phyloP scores from a whole-genome alignment of 2,888 invertebrate species.

The Drosophila paranaensis region DNA sequence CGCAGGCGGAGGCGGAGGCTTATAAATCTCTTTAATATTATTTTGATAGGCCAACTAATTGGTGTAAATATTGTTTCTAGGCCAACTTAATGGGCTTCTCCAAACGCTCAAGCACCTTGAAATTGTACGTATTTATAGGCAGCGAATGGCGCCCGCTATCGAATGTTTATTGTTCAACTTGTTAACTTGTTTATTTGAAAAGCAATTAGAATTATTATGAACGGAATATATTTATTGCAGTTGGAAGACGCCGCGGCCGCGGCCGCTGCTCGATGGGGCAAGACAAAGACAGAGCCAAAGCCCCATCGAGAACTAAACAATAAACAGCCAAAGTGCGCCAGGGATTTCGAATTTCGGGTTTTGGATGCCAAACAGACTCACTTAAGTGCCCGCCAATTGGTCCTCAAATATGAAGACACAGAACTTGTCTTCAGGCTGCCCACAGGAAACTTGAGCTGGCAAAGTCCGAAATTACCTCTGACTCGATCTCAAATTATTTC shows the following conservation, averaged over 20 bases:
- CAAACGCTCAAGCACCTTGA: slow-evolving; percentile 29
- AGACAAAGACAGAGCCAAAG: slow-evolving; percentile 11
- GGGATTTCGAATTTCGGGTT: not conserved
- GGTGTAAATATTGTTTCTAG: slow-evolving; percentile 77
- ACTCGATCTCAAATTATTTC: slow-evolving; percentile 53
- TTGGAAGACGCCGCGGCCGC: slow-evolving; percentile 16
- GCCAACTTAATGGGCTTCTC: slow-evolving; percentile 61
- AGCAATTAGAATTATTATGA: slow-evolving; percentile 82
- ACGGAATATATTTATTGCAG: slow-evolving; percentile 74
- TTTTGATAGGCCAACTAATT: slow-evolving; percentile 73
- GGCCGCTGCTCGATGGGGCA: slow-evolving; percentile 7
- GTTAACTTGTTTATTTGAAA: slow-evolving; percentile 78
- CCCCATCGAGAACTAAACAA: slow-evolving; percentile 34
- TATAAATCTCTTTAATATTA: slow-evolving; percentile 83
- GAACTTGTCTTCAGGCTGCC: slow-evolving; percentile 7
- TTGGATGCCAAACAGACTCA: not conserved
- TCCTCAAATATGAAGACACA: not conserved
- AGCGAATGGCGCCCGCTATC: slow-evolving; percentile 47
- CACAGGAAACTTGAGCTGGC: slow-evolving; percentile 1
- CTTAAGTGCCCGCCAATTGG: slow-evolving; percentile 2
- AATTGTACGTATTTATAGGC: slow-evolving; percentile 27
- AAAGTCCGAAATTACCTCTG: slow-evolving; percentile 57
- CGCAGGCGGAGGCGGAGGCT: slow-evolving; percentile 27
- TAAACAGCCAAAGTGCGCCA: slow-evolving; percentile 27
- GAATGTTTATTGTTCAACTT: slow-evolving; percentile 64